Evolutionary conservation across 2,888 invertebrate species (phyloP), one percentile per base, ranked within the genome.

Genomic region (Drosophila ezoana): DNA sequence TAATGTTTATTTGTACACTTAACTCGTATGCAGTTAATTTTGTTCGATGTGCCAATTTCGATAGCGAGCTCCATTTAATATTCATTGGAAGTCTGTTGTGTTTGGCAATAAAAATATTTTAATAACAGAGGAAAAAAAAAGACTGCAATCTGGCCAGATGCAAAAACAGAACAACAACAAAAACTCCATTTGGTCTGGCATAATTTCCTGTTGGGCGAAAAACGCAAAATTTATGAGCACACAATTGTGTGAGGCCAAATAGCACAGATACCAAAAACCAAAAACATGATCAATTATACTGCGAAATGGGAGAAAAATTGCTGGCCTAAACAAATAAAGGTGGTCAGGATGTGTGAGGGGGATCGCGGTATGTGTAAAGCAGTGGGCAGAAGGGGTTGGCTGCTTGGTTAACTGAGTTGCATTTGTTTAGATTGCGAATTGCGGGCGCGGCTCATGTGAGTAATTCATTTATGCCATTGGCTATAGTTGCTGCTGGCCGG

Each of bases 261-360:
- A 60, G 57, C 65, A 35, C 71, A 60, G 75, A 74, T 71, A 66
- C 61, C 70, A 45, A 68, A 35, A 40, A 54, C 44, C 43, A 77
- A 78, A 73, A 81, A 86, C 87, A 88, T 82, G 89, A 82, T 82
- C 82, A 88, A 82, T 82, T 82, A 86, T 81, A 60, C 84, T 80
- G 82, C 86, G 81, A 82, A 86, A 73, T 56, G 65, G 73, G 54
- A 67, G 70, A 72, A 76, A 87, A 66, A 72, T 68, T 60, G 73
- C 59, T 52, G 49, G 66, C 40, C 57, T 18, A 87, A 85, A 77
- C 62, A 87, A 73, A 81, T 60, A 61, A 10, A 53, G 44, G 32
- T 56, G 35, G 14, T 40, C 14, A 8, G 14, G 8, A 14, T 8
- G 40, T 40, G 40, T 9, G n/a, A 14, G 16, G 14, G 18, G 33